Evolutionary conservation across 2,888 invertebrate species (phyloP).

Genomic region (Hirtodrosophila trivittata): DNA sequence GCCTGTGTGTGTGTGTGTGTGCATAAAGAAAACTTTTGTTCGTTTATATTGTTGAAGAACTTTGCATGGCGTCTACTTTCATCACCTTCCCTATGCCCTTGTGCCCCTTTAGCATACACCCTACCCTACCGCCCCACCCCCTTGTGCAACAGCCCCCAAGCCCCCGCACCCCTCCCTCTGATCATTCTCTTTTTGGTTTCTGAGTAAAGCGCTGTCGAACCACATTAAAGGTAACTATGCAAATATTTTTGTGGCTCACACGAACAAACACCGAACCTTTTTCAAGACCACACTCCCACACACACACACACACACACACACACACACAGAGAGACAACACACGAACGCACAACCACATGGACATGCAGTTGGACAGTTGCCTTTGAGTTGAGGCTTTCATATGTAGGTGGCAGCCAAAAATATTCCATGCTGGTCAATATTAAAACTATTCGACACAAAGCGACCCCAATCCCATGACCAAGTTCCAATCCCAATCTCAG

Average conservation of each 20-base stretch:
- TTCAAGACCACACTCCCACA: slow-evolving; percentile 25
- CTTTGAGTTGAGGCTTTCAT: slow-evolving; percentile 41
- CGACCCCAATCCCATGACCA: slow-evolving; percentile 4
- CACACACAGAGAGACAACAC: background rate
- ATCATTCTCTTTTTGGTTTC: background rate
- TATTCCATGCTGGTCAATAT: slow-evolving; percentile 73
- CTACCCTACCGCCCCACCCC: background rate
- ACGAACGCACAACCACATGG: background rate
- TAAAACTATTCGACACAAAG: slow-evolving; percentile 49
- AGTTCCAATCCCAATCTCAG: slow-evolving; percentile 1
- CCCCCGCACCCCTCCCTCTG: background rate
- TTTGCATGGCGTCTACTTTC: slow-evolving; percentile 46
- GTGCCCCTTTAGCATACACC: background rate
- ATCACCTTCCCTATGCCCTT: slow-evolving; percentile 6
- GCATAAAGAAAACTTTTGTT: slow-evolving; percentile 70
- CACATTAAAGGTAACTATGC: slow-evolving; percentile 83
- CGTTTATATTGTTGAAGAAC: slow-evolving; percentile 69
- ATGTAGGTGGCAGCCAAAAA: slow-evolving; percentile 61
- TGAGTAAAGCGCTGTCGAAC: slow-evolving; percentile 65
- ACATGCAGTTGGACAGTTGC: slow-evolving; percentile 23
- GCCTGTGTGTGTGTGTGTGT: slow-evolving; percentile 32
- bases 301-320: slow-evolving; percentile 6
- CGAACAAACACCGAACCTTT: slow-evolving; percentile 68
- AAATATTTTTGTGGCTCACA: slow-evolving; percentile 82
- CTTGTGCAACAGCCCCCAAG: too few relatives aligned